Evolutionary conservation across 2,113 vertebrate species (phyloP).

Genomic region (Platichthys flesus): DNA sequence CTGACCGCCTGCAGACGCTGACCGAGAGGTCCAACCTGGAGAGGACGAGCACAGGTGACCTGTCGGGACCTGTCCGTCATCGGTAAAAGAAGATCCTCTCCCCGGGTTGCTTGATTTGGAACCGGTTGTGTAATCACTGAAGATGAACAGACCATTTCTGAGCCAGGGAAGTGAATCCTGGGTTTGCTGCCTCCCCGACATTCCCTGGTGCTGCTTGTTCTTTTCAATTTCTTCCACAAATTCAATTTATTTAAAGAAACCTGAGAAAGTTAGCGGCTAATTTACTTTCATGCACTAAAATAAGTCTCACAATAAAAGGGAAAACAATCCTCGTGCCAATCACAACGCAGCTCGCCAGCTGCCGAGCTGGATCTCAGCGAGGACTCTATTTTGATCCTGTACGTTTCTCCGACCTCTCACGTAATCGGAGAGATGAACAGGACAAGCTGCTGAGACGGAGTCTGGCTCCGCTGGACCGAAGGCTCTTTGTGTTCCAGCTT

Average conservation of each 20-base stretch:
- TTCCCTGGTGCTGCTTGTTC: constrained; percentile 18
- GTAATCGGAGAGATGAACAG: background rate
- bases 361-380: constrained; percentile 18
- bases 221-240: constrained; percentile 47
- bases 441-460: background rate
- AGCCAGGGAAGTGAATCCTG: constrained; percentile 18
- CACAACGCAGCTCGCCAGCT: constrained; percentile 50
- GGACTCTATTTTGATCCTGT: constrained; percentile 17
- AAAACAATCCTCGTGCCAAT: constrained; percentile 71
- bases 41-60: constrained; percentile 27
- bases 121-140: constrained; percentile 1
- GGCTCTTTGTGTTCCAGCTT: constrained; percentile 36
- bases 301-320: constrained; percentile 53
- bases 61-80: background rate
- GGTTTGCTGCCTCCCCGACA: background rate
- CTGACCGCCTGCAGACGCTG: constrained; percentile 13
- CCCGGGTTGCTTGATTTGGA: background rate
- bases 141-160: background rate
- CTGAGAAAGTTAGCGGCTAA: constrained; percentile 52
- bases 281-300: constrained; percentile 67
- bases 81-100: background rate
- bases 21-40: constrained; percentile 23
- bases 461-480: constrained; percentile 27
- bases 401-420: background rate
- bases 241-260: constrained; percentile 54